These are phyloP conservation scores for Hyles lineata DNA, from an alignment of 2,888 invertebrate species.

Conservation along the genomic window DNA sequence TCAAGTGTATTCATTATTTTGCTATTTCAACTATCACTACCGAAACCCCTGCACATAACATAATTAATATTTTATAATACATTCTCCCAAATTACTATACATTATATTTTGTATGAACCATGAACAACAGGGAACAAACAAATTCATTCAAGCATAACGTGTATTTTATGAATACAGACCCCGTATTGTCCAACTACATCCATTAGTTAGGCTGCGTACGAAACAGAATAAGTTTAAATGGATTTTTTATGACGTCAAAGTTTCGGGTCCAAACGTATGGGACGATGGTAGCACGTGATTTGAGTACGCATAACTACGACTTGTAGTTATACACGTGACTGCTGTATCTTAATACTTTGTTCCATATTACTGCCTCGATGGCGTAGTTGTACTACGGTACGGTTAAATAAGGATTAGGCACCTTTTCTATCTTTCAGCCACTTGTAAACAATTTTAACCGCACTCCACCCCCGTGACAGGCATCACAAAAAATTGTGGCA, in stretches of 20 bases:
- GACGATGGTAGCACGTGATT: slow-evolving; percentile 25
- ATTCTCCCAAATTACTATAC: not conserved
- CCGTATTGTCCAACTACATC: slow-evolving; percentile 4
- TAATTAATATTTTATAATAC: too few species aligned
- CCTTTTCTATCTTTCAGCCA: too few species aligned
- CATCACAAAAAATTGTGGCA: too few species aligned
- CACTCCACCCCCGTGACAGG: too few species aligned
- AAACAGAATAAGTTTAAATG: slow-evolving; percentile 29
- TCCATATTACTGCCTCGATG: too few species aligned
- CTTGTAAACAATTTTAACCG: too few species aligned
- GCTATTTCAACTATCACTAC: too few species aligned
- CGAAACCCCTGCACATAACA: too few species aligned
- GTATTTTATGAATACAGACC: slow-evolving; percentile 14
- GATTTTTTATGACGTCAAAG: slow-evolving; percentile 31
- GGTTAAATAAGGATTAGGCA: too few species aligned
- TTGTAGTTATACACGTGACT: slow-evolving; percentile 2
- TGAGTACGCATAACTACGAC: not conserved
- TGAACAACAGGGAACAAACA: not conserved
- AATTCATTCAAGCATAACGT: not conserved
- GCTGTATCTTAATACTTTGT: not conserved
- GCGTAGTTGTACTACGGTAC: too few species aligned
- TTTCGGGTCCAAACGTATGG: slow-evolving; percentile 28
- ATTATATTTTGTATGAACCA: not conserved
- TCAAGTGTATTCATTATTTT: too few species aligned
- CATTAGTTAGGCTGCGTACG: slow-evolving; percentile 5